phyloP scores from a whole-genome alignment of 2,113 vertebrate species.

The Malaclemys terrapin region DNA sequence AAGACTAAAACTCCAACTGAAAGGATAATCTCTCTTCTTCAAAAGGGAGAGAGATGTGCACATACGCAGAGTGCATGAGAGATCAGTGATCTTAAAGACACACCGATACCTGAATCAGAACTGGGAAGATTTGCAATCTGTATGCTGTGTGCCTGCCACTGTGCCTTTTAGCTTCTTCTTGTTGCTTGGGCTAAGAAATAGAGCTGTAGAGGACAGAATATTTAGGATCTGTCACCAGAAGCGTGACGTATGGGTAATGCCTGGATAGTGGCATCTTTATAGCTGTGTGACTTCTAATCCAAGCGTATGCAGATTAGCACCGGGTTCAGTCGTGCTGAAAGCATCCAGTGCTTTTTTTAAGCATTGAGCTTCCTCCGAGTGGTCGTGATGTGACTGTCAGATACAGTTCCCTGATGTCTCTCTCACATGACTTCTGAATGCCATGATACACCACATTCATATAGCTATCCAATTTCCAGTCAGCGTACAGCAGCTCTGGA shows the following conservation, averaged over 20 bases:
- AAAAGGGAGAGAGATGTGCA: constrained; percentile 5
- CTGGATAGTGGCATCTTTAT: constrained; percentile 65
- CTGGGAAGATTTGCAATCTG: constrained; percentile 2
- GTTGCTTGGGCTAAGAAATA: constrained; percentile 33
- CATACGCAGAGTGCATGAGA: constrained; percentile 9
- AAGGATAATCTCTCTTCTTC: constrained; percentile 30
- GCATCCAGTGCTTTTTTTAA: constrained; percentile 72
- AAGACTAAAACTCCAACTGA: constrained; percentile 48
- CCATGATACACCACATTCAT: constrained; percentile 14
- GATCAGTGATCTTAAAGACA: neutral
- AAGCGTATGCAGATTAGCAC: constrained; percentile 67
- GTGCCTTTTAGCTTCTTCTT: constrained; percentile 60
- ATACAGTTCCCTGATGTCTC: constrained; percentile 69
- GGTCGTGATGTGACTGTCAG: constrained; percentile 65
- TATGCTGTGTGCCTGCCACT: neutral
- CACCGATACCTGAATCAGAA: neutral
- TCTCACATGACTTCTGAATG: constrained; percentile 75
- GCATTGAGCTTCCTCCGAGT: constrained; percentile 48
- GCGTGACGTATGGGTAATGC: constrained; percentile 61
- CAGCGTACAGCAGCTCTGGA: constrained; percentile 42
- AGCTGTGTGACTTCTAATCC: constrained; percentile 73
- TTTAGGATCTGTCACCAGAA: constrained; percentile 61
- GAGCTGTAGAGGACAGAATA: constrained; percentile 58
- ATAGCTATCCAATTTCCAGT: constrained; percentile 51
- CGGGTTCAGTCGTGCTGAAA: constrained; percentile 50